Evolutionary conservation across 1,140 invertebrate species (phyloP).

Genomic region (Drosophila bocqueti): DNA sequence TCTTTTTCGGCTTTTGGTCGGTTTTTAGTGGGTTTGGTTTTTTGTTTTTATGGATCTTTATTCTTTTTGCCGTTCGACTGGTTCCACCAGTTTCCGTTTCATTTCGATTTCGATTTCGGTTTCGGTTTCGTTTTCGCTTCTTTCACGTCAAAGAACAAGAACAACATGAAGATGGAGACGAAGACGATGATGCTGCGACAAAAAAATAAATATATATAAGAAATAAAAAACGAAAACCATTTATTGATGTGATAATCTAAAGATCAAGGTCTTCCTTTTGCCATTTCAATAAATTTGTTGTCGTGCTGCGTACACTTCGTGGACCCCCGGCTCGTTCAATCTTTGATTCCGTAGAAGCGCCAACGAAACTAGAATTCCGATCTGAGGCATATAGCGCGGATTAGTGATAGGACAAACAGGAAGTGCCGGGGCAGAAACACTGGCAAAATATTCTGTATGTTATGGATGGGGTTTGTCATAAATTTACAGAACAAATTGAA

Average conservation of each 20-base stretch:
- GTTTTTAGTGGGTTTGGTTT: conserved; percentile 21
- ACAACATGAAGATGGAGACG: conserved; percentile 40
- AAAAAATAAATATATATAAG: conserved; percentile 41
- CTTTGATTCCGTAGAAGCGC: conserved; percentile 39
- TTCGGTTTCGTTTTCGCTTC: conserved; percentile 65
- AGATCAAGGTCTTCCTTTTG: conserved; percentile 82
- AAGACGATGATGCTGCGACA: conserved; percentile 39
- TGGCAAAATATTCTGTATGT: not conserved
- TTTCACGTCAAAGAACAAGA: conserved; percentile 63
- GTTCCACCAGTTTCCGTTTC: conserved; percentile 72
- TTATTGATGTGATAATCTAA: conserved; percentile 83
- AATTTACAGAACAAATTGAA: not conserved
- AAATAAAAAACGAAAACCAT: conserved; percentile 59
- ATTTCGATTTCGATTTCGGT: conserved; percentile 62
- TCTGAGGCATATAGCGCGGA: conserved; percentile 42
- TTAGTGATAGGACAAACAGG: conserved; percentile 51
- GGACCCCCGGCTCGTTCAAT: conserved; percentile 40
- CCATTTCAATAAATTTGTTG: conserved; percentile 72
- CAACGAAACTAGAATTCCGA: conserved; percentile 56
- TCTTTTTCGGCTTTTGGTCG: conserved; percentile 48
- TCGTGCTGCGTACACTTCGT: conserved; percentile 52
- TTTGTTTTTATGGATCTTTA: conserved; percentile 25
- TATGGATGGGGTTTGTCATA: not conserved
- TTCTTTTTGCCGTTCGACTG: conserved; percentile 56
- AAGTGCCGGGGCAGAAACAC: conserved; percentile 31